Percentiles rank a stretch among this genome's conserved stretches.
Conservation (phyloP, 2,113 vertebrate species). For the Seriola rivoliana region DNA sequence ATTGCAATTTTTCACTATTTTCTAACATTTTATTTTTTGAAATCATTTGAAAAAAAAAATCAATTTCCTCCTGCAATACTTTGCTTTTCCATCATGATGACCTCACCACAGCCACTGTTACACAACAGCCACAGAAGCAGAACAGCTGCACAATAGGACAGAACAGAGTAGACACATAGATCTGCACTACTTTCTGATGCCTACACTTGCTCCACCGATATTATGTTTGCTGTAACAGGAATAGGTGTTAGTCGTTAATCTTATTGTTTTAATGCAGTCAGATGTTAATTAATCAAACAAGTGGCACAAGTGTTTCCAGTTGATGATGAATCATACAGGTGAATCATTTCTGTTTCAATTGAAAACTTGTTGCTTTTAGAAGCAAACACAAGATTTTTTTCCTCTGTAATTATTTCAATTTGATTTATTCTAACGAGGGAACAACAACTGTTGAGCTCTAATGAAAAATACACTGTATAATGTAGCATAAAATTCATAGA, state of each 20-base stretch:
- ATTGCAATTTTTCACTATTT: too few relatives aligned
- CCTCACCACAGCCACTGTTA: neutral
- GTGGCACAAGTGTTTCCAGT: conserved; percentile 53
- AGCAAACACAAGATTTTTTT: neutral
- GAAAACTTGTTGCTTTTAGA: neutral
- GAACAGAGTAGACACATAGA: neutral
- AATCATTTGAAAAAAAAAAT: too few relatives aligned
- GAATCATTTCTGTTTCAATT: conserved; percentile 27
- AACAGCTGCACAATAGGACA: too few relatives aligned
- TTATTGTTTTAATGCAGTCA: neutral
- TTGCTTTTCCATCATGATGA: neutral
- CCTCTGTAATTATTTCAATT: conserved; percentile 20
- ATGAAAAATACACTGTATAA: conserved; percentile 40
- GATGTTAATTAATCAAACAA: conserved; percentile 20
- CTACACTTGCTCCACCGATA: too few relatives aligned
- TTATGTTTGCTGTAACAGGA: neutral
- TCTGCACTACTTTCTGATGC: neutral
- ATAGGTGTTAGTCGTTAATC: neutral
- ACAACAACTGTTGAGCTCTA: conserved; percentile 3
- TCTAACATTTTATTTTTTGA: too few relatives aligned
- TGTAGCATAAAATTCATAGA: conserved; percentile 49
- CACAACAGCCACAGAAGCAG: neutral
- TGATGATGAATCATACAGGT: conserved; percentile 71
- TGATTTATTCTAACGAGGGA: neutral
- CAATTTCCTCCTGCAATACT: neutral